Evolutionary conservation across 2,113 vertebrate genomes (phyloP).

Genomic region (Rhea americana): DNA sequence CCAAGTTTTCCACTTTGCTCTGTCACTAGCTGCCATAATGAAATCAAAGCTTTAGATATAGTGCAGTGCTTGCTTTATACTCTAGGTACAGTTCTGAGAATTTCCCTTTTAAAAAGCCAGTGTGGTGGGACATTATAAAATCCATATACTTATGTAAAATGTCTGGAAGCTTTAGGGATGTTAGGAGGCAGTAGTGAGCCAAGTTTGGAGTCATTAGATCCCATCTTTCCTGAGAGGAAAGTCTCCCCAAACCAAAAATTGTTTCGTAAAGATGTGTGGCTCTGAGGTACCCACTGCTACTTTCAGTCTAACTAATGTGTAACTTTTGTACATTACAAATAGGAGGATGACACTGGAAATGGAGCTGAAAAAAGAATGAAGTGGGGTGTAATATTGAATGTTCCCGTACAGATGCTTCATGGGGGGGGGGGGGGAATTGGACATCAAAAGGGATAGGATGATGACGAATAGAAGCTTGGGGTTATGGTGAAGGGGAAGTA

Average conservation of each 20-base stretch:
- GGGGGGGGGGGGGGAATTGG: neutral
- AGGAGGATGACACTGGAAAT: neutral
- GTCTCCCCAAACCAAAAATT: neutral
- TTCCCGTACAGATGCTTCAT: neutral
- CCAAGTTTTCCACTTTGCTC: neutral
- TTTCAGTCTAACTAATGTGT: neutral
- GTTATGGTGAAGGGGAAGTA: neutral
- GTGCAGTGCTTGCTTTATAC: neutral
- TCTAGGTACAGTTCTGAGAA: neutral
- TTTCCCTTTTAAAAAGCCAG: neutral
- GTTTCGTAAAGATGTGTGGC: neutral
- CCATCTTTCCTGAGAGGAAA: neutral
- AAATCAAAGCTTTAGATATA: neutral
- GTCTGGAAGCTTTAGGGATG: neutral
- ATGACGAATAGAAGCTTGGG: neutral
- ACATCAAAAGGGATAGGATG: neutral
- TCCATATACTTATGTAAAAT: neutral
- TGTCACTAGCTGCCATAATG: fast-evolving
- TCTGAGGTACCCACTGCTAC: neutral
- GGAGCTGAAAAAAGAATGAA: neutral
- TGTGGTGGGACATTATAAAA: neutral
- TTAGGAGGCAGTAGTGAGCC: neutral
- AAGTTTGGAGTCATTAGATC: neutral
- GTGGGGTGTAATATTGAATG: neutral
- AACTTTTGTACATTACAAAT: neutral